A percentile compares a stretch with the other conserved stretches of the same genome.
These are phyloP conservation scores for Semaprochilodus insignis DNA, from an alignment of 2,797 vertebrate species.

Conservation along the genomic window DNA sequence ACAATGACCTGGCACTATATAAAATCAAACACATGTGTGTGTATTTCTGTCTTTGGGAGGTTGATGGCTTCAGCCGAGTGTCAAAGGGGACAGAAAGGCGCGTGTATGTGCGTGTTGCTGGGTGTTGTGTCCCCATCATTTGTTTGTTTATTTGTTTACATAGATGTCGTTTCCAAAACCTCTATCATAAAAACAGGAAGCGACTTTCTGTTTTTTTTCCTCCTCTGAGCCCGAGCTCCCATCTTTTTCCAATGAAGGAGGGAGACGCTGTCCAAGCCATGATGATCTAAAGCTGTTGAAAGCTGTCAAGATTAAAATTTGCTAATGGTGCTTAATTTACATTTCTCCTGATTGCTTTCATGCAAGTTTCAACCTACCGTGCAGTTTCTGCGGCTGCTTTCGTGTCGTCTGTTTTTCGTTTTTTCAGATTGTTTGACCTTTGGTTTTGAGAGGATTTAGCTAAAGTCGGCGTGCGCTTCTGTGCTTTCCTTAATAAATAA, in stretches of 20 bases:
- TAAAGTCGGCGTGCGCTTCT: not conserved
- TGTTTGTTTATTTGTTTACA: constrained; percentile 74
- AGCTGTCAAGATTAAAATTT: constrained; percentile 49
- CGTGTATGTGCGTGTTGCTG: constrained; percentile 67
- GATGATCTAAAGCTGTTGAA: constrained; percentile 54
- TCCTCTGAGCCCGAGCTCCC: constrained; percentile 16
- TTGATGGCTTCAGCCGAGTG: constrained; percentile 61
- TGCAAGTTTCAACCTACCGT: constrained; percentile 30
- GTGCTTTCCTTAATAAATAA: not conserved
- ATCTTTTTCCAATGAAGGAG: constrained; percentile 59
- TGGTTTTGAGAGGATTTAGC: not conserved
- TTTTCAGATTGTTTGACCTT: not conserved
- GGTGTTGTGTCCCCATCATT: constrained; percentile 65
- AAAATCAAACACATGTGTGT: constrained; percentile 2
- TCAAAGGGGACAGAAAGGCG: constrained; percentile 62
- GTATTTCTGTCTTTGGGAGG: constrained; percentile 67
- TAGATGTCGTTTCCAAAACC: constrained; percentile 64
- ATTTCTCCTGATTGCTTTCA: constrained; percentile 39
- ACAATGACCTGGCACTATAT: not conserved
- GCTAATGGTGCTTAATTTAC: constrained; percentile 50
- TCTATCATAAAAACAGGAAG: constrained; percentile 65
- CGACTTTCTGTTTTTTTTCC: not conserved
- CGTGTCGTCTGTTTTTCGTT: not conserved
- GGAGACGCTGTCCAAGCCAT: constrained; percentile 41
- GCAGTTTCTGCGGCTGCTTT: not conserved